Evolutionary conservation across 2,113 vertebrate species (phyloP).

Genomic region (Oryzias javanicus): DNA sequence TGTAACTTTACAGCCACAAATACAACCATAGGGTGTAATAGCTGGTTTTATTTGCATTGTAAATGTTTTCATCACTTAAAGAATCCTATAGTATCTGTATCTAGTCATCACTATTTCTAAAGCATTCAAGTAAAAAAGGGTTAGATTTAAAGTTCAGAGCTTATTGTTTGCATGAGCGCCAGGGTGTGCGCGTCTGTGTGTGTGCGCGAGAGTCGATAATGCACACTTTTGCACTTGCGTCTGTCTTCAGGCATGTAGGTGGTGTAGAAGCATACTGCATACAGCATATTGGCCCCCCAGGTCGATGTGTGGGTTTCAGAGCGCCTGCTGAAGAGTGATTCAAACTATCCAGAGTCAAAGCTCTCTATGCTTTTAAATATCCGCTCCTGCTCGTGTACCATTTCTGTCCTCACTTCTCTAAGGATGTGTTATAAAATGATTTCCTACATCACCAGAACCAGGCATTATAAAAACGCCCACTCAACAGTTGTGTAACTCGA

Average conservation of each 20-base stretch:
- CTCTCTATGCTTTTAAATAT: slow-evolving; percentile 66
- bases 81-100: slow-evolving; percentile 7
- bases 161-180: slow-evolving; percentile 2
- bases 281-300: slow-evolving; percentile 60
- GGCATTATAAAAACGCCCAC: slow-evolving; percentile 70
- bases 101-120: background rate
- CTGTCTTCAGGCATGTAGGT: slow-evolving; percentile 63
- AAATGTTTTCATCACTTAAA: background rate
- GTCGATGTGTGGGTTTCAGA: slow-evolving; percentile 73
- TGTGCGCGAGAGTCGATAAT: background rate
- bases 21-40: background rate
- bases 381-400: slow-evolving; percentile 47
- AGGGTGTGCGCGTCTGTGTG: slow-evolving; percentile 7
- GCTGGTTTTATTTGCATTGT: too few species aligned
- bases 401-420: slow-evolving; percentile 66
- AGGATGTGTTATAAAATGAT: slow-evolving; percentile 79
- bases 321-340: slow-evolving; percentile 69
- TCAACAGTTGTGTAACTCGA: slow-evolving; percentile 72
- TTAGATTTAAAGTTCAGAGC: too few species aligned
- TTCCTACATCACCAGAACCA: slow-evolving; percentile 68
- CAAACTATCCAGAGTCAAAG: slow-evolving; percentile 69
- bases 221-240: slow-evolving; percentile 16
- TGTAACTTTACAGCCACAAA: slow-evolving; percentile 5
- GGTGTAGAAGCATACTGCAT: slow-evolving; percentile 44
- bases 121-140: too few species aligned